phyloP scores from a whole-genome alignment of 2,113 vertebrate genomes.

The Pogona vitticeps region DNA sequence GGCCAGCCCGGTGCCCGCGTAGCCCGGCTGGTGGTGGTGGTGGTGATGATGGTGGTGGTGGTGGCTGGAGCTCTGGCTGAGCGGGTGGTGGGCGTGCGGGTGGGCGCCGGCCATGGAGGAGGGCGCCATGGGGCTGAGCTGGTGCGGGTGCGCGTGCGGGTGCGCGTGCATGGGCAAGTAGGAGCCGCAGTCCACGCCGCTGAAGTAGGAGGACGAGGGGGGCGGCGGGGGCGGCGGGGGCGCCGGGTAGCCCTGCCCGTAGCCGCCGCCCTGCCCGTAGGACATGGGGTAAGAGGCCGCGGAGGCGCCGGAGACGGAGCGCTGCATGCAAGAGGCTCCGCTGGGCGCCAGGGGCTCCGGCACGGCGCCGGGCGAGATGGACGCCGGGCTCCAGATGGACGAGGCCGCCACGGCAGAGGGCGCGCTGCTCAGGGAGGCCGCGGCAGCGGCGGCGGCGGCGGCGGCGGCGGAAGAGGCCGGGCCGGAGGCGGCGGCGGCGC shows the following conservation, averaged over 20 bases:
- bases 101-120: constrained; percentile 88
- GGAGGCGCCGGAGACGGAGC: constrained; percentile 76
- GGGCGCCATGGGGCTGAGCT: constrained; percentile 95
- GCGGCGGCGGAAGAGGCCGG: constrained; percentile 81
- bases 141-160: constrained; percentile 76
- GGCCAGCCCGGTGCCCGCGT: constrained; percentile 85
- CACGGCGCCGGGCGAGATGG: constrained; percentile 90
- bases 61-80: constrained; percentile 90
- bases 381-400: constrained; percentile 96
- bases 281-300: constrained; percentile 91
- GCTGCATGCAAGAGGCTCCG: constrained; percentile 95
- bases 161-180: constrained; percentile 98
- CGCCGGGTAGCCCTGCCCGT: constrained; percentile 90
- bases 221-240: constrained; percentile 88
- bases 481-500: constrained; percentile 36
- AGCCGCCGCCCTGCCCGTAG: constrained; percentile 92
- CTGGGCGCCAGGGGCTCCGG: constrained; percentile 83
- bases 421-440: constrained; percentile 74
- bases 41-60: constrained; percentile 91
- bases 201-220: constrained; percentile 93
- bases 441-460: constrained; percentile 39
- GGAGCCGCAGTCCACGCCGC: constrained; percentile 94
- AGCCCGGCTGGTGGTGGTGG: constrained; percentile 91
- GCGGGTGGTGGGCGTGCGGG: constrained; percentile 70
- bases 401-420: constrained; percentile 83